phyloP scores from a whole-genome alignment of 2,797 vertebrate genomes.

The Siniperca obscura region DNA sequence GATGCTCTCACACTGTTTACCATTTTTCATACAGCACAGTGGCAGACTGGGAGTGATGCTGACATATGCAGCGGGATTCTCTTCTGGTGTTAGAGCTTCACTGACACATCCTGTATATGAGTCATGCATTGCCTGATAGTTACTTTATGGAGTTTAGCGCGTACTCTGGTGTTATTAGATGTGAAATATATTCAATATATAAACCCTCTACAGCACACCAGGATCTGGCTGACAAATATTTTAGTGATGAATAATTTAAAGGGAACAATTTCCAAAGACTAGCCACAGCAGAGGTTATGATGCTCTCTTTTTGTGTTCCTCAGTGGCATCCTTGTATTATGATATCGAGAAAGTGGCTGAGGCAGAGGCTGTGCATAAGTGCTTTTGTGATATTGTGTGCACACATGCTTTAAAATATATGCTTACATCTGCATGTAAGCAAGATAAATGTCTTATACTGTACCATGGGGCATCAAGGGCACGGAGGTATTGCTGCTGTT shows the following conservation, averaged over 20 bases:
- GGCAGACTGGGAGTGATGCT: constrained; percentile 56
- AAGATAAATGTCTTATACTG: constrained; percentile 41
- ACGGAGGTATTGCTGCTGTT: constrained; percentile 35
- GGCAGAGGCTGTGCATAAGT: constrained; percentile 1
- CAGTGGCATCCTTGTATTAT: constrained; percentile 12
- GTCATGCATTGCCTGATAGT: constrained; percentile 57
- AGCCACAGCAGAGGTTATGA: constrained; percentile 53
- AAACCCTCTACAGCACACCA: constrained; percentile 43
- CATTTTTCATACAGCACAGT: constrained; percentile 52
- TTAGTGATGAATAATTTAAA: constrained; percentile 75
- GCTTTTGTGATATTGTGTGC: constrained; percentile 21
- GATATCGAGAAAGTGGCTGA: background rate
- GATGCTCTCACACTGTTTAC: constrained; percentile 59
- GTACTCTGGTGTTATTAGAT: constrained; percentile 46
- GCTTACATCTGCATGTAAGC: constrained; percentile 29
- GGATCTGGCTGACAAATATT: constrained; percentile 68
- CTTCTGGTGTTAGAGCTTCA: constrained; percentile 51
- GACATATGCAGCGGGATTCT: constrained; percentile 64
- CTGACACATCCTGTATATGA: constrained; percentile 59
- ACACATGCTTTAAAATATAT: constrained; percentile 24
- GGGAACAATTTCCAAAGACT: constrained; percentile 61
- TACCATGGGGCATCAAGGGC: constrained; percentile 31
- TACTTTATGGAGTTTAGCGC: constrained; percentile 50
- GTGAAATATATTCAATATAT: constrained; percentile 65
- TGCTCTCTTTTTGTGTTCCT: constrained; percentile 46